phyloP scores from a whole-genome alignment of 2,797 vertebrate genomes.

The Pteronotus mesoamericanus region DNA sequence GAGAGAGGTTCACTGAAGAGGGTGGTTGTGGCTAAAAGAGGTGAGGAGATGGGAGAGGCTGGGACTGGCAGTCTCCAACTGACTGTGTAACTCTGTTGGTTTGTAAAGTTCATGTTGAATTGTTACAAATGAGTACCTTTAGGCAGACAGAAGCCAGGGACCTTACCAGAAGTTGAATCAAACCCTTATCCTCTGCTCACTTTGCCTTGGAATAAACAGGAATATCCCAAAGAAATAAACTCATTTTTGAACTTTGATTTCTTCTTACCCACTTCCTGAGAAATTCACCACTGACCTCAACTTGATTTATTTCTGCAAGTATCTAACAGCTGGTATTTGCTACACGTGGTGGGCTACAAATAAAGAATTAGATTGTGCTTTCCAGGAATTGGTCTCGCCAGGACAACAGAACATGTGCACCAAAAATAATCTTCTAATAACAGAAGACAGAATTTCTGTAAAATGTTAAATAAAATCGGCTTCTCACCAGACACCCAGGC shows the following conservation, averaged over 20 bases:
- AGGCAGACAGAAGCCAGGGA: not conserved
- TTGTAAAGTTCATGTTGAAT: not conserved
- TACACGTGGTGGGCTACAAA: not conserved
- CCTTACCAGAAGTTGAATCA: not conserved
- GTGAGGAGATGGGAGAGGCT: not conserved
- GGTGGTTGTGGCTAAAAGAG: not conserved
- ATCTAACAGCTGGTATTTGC: not conserved
- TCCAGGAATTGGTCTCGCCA: not conserved
- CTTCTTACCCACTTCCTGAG: not conserved
- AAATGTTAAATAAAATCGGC: not conserved
- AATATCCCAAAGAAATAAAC: not conserved
- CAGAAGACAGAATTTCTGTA: not conserved
- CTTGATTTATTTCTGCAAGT: not conserved
- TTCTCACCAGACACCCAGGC: not conserved
- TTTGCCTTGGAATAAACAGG: not conserved
- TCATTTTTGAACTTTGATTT: not conserved
- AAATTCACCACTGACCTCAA: not conserved
- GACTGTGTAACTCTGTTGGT: not conserved
- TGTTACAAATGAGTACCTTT: not conserved
- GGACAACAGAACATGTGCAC: not conserved
- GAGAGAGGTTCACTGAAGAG: not conserved
- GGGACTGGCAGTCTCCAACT: not conserved
- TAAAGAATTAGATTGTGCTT: not conserved
- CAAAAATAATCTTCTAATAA: not conserved
- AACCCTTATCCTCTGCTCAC: not conserved